These are phyloP conservation scores for Eupeodes latifasciatus DNA, from an alignment of 2,888 invertebrate species.

Conservation along the genomic window DNA sequence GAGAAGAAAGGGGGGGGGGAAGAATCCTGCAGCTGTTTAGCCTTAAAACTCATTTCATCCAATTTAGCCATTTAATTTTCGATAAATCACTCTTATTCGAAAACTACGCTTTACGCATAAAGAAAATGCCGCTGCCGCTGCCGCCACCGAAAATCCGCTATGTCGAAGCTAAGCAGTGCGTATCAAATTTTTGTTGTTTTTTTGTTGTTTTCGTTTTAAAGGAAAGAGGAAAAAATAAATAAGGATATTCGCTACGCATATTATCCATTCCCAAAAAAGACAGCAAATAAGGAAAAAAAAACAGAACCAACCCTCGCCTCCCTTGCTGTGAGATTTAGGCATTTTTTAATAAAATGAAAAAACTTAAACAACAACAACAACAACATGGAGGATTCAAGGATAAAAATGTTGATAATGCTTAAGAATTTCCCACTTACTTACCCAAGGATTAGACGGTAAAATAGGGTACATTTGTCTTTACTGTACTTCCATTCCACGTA, in stretches of 20 bases:
- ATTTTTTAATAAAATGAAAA: conserved; percentile 51
- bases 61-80: conserved; percentile 72
- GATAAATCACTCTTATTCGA: conserved; percentile 63
- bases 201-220: not conserved
- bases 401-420: conserved; percentile 50
- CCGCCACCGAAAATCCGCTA: conserved; percentile 21
- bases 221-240: conserved; percentile 7
- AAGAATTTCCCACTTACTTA: conserved; percentile 41
- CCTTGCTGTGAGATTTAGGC: conserved; percentile 27
- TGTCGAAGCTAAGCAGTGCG: not conserved
- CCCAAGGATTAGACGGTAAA: conserved; percentile 26
- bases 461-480: conserved; percentile 3
- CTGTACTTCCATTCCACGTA: not conserved
- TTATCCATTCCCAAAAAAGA: conserved; percentile 47
- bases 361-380: not conserved
- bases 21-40: conserved; percentile 47
- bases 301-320: conserved; percentile 24
- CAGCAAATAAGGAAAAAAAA: conserved; percentile 38
- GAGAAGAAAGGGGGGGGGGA: no score
- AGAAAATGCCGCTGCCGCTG: not conserved
- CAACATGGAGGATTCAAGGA: conserved; percentile 26
- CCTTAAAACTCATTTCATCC: conserved; percentile 60
- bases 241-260: conserved; percentile 69
- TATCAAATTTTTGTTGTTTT: conserved; percentile 24
- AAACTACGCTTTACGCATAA: conserved; percentile 25